Conservation (phyloP, 2,797 vertebrate species). For the Sandelia bainsii region DNA sequence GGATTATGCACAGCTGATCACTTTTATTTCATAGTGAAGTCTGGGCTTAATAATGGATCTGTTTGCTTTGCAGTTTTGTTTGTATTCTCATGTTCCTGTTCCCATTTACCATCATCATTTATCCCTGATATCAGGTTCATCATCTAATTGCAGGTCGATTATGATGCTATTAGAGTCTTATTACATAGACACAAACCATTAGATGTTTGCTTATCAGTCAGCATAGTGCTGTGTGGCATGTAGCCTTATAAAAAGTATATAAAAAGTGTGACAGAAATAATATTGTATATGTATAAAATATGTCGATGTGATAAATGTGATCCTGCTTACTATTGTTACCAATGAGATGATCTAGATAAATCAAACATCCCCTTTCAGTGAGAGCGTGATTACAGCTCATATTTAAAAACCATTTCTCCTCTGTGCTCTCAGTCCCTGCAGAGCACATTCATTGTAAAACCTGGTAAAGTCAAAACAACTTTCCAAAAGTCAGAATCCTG, state of each 20-base stretch:
- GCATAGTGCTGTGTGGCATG: too few relatives aligned
- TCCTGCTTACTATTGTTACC: background rate
- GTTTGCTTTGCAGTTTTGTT: constrained; percentile 4
- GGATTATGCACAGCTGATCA: background rate
- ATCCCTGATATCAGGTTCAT: background rate
- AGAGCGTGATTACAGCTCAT: background rate
- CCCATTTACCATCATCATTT: background rate
- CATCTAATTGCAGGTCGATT: background rate
- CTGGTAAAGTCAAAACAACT: background rate
- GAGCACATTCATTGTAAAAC: background rate
- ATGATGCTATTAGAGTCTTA: background rate
- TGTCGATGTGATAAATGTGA: too few relatives aligned
- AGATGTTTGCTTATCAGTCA: background rate
- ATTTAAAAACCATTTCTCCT: too few relatives aligned
- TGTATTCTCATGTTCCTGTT: background rate
- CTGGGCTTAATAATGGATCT: too few relatives aligned
- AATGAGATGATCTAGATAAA: background rate
- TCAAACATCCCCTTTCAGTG: background rate
- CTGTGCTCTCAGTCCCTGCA: background rate
- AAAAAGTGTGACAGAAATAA: too few relatives aligned
- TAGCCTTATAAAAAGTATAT: background rate
- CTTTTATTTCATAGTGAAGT: background rate
- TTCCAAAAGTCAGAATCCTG: background rate
- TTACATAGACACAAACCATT: background rate
- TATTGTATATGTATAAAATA: too few relatives aligned